These are phyloP conservation scores for Hormaphis cornu DNA, from an alignment of 1,140 invertebrate species.

Conservation along the genomic window DNA sequence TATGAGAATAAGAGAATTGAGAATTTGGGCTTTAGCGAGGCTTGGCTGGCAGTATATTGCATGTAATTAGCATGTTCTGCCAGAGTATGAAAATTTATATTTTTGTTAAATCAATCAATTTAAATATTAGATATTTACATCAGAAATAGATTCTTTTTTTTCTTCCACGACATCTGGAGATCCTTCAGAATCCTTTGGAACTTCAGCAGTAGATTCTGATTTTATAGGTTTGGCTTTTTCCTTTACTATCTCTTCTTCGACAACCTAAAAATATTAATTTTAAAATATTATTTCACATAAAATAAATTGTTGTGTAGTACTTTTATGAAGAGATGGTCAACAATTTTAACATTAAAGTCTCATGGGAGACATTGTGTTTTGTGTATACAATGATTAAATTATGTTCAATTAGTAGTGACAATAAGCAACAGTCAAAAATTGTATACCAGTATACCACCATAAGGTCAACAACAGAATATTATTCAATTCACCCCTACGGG, in stretches of 20 bases:
- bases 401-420: constrained; percentile 19
- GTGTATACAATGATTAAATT: constrained; percentile 17
- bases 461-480: constrained; percentile 16
- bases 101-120: background rate
- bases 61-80: no score
- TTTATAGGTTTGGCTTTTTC: background rate
- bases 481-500: constrained; percentile 22
- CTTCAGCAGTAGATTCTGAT: constrained; percentile 9
- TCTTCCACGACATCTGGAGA: background rate
- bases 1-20: no score
- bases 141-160: background rate
- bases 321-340: constrained; percentile 1
- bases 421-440: background rate
- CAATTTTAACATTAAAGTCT: background rate
- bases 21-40: no score
- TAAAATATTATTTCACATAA: background rate
- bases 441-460: background rate
- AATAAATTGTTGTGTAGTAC: background rate
- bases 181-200: background rate
- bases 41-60: no score
- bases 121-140: background rate
- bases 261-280: constrained; percentile 12
- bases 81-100: no score
- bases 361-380: background rate
- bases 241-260: constrained; percentile 10